Conservation (phyloP, 2,113 vertebrate species). For the Patagioenas fasciata region DNA sequence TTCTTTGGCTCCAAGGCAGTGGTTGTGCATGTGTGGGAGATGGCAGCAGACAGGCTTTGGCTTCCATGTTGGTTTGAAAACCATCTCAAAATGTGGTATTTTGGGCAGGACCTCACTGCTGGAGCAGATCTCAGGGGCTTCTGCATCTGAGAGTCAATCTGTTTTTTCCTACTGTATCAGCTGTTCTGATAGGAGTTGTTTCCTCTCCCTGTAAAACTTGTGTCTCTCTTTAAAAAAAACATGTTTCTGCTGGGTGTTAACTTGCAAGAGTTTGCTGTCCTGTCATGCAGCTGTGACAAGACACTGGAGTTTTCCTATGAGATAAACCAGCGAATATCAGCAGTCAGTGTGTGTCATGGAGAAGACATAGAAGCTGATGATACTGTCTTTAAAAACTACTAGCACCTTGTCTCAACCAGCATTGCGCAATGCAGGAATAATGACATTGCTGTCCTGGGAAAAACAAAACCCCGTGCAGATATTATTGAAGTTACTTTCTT, state of each 20-base stretch:
- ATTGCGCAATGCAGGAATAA: not conserved
- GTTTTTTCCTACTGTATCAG: not conserved
- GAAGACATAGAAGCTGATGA: not conserved
- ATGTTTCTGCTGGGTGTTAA: not conserved
- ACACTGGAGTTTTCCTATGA: not conserved
- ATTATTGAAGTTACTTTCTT: not conserved
- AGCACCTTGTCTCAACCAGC: not conserved
- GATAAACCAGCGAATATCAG: not conserved
- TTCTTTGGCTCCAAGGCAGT: not conserved
- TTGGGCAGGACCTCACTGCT: not conserved
- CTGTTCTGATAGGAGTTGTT: not conserved
- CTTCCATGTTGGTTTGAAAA: not conserved
- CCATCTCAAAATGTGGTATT: not conserved
- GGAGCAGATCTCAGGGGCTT: not conserved
- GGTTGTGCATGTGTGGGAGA: not conserved
- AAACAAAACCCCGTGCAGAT: not conserved
- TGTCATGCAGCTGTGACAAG: not conserved
- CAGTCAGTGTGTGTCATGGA: not conserved
- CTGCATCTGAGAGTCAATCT: not conserved
- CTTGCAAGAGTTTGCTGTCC: not conserved
- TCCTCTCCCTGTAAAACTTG: not conserved
- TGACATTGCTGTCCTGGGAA: not conserved
- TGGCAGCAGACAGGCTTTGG: not conserved
- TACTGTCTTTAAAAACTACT: not conserved
- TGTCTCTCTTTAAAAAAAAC: not conserved